phyloP scores from a whole-genome alignment of 2,113 vertebrate species.

The Nothocercus julius region DNA sequence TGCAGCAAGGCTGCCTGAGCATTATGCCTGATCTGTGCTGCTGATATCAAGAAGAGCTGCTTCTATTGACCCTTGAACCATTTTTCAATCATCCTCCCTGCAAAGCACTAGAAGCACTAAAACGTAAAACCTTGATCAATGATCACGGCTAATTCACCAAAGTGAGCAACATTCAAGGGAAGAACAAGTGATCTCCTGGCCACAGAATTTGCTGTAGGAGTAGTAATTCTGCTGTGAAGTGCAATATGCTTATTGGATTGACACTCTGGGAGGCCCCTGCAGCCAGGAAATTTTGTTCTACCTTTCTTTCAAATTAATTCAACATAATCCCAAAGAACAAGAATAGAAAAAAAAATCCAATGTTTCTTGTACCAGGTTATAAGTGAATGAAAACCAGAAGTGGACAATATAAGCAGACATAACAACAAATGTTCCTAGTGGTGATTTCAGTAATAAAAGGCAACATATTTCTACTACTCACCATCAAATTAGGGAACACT shows the following conservation, averaged over 20 bases:
- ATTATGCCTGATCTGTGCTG: not conserved
- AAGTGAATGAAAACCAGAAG: not conserved
- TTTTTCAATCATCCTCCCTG: not conserved
- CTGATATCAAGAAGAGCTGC: not conserved
- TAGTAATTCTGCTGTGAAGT: not conserved
- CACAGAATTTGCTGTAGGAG: not conserved
- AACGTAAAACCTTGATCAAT: not conserved
- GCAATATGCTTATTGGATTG: not conserved
- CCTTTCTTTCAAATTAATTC: not conserved
- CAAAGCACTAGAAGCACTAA: not conserved
- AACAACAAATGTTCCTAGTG: not conserved
- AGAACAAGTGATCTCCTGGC: not conserved
- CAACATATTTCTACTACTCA: not conserved
- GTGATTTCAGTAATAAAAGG: not conserved
- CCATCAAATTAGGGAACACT: not conserved
- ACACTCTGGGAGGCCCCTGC: not conserved
- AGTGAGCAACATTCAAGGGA: not conserved
- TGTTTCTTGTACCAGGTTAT: not conserved
- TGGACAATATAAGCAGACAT: accelerated
- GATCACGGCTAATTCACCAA: not conserved
- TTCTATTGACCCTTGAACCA: not conserved
- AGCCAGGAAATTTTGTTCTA: not conserved
- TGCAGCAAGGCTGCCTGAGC: not conserved
- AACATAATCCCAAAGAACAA: not conserved
- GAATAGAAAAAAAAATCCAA: not conserved